phyloP scores from a whole-genome alignment of 1,140 invertebrate species.

The Reticulitermes speratus region DNA sequence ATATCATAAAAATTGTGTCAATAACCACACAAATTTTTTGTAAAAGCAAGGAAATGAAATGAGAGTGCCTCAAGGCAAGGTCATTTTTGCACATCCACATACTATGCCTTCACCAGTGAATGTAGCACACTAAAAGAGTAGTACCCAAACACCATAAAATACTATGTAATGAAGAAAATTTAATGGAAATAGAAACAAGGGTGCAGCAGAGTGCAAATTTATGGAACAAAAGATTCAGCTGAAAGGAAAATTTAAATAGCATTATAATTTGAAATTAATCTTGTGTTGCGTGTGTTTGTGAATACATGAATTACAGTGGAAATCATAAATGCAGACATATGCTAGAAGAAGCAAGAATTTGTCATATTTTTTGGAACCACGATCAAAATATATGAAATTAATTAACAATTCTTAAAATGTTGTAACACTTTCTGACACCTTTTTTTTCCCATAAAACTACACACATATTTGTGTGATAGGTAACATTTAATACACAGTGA shows the following conservation, averaged over 20 bases:
- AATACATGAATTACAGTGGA: not conserved
- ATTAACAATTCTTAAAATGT: no score
- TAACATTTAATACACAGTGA: no score
- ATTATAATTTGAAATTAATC: no score
- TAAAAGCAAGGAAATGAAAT: not conserved
- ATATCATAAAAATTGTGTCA: not conserved
- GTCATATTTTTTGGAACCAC: not conserved
- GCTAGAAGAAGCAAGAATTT: not conserved
- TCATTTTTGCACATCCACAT: constrained; percentile 1
- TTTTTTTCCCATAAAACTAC: no score
- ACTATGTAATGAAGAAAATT: not conserved
- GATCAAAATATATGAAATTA: not conserved
- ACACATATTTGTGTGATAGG: no score
- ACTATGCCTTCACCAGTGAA: not conserved
- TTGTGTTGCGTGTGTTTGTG: not conserved
- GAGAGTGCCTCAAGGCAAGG: not conserved
- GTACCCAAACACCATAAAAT: not conserved
- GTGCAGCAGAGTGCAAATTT: no score
- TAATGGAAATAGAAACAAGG: not conserved
- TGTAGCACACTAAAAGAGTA: not conserved
- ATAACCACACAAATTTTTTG: not conserved
- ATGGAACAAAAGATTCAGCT: no score
- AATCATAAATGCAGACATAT: not conserved
- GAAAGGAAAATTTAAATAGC: no score
- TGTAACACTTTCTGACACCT: no score